Evolutionary conservation across 2,888 invertebrate species (phyloP).

Genomic region (Acleris laterana): DNA sequence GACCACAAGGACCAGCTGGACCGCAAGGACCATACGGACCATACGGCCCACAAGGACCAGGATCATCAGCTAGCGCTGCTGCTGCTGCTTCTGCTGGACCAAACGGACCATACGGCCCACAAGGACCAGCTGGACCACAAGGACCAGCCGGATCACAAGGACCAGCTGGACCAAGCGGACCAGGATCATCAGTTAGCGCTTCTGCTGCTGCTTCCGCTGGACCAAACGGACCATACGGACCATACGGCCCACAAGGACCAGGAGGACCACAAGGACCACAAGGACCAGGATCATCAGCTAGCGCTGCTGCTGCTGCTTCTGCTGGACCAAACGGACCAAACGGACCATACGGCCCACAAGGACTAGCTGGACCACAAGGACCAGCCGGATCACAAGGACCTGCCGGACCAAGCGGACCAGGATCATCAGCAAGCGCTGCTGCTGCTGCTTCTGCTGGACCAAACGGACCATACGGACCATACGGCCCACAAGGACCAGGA

Average conservation of each 20-base stretch:
- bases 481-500: background rate
- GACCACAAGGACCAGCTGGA: slow-evolving; percentile 7
- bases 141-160: slow-evolving; percentile 10
- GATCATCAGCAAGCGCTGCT: no score
- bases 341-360: slow-evolving; percentile 8
- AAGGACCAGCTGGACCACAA: slow-evolving; percentile 17
- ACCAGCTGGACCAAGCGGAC: slow-evolving; percentile 5
- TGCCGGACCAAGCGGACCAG: no score
- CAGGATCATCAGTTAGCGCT: slow-evolving; percentile 31
- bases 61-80: no score
- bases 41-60: slow-evolving; percentile 10
- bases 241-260: background rate
- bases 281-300: slow-evolving; percentile 29
- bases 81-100: no score
- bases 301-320: slow-evolving; percentile 36
- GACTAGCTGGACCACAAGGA: background rate
- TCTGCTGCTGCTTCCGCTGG: slow-evolving; percentile 17
- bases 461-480: no score
- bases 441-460: background rate
- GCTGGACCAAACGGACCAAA: slow-evolving; percentile 25
- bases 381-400: no score
- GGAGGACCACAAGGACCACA: slow-evolving; percentile 12
- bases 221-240: slow-evolving; percentile 9
- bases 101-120: slow-evolving; percentile 4
- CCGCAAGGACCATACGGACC: slow-evolving; percentile 11